Conservation (phyloP, 1,140 invertebrate species). For the Vanessa atalanta region DNA sequence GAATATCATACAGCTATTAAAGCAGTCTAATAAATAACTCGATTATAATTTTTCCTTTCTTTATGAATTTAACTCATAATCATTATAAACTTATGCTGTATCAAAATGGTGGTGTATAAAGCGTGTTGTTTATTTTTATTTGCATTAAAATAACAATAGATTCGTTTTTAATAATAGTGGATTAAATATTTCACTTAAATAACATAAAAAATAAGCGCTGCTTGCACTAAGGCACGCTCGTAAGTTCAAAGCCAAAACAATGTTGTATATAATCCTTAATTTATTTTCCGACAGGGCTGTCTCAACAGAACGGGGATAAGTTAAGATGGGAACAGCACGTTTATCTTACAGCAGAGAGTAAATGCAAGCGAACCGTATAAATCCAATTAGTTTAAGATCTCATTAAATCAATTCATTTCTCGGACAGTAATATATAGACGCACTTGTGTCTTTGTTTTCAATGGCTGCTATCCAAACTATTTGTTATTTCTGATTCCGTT, state of each 20-base stretch:
- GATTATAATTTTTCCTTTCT: too few species aligned
- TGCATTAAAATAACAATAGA: neutral
- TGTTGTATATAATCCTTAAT: constrained; percentile 64
- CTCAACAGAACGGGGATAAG: constrained; percentile 51
- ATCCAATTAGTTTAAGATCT: constrained; percentile 76
- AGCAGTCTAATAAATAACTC: too few species aligned
- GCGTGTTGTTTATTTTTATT: too few species aligned
- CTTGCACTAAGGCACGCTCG: constrained; percentile 14
- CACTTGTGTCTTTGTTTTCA: constrained; percentile 67
- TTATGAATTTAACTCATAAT: too few species aligned
- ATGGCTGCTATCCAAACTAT: constrained; percentile 77
- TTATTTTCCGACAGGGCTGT: constrained; percentile 53
- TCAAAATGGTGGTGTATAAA: too few species aligned
- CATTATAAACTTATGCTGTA: too few species aligned
- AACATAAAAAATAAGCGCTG: constrained; percentile 14
- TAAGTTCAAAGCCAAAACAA: constrained; percentile 50
- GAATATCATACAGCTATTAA: too few species aligned
- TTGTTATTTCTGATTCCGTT: constrained; percentile 60
- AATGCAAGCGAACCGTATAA: constrained; percentile 66
- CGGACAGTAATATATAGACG: constrained; percentile 68
- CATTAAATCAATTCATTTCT: constrained; percentile 76
- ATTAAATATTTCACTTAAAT: constrained; percentile 2
- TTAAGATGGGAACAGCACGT: constrained; percentile 58
- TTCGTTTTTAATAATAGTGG: neutral
- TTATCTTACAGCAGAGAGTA: constrained; percentile 59